A percentile compares a stretch with the other conserved stretches of the same genome.
These are phyloP conservation scores for Dynastes hyllus DNA, from an alignment of 2,888 invertebrate genomes.

Conservation along the genomic window DNA sequence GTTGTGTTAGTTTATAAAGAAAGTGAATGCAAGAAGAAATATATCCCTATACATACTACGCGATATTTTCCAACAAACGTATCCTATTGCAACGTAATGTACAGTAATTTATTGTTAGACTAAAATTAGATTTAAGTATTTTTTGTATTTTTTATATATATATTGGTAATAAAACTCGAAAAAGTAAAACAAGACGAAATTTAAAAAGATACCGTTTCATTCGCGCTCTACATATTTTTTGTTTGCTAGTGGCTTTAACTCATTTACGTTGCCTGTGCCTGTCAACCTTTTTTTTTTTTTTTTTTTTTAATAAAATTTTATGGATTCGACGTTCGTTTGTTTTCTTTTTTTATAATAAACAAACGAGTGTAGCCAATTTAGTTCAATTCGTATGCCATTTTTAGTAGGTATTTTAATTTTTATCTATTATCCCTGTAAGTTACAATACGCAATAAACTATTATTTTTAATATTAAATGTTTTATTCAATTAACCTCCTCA, in stretches of 20 bases:
- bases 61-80: neutral
- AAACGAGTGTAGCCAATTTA: neutral
- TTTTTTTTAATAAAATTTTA: neutral
- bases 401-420: constrained; percentile 26
- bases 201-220: neutral
- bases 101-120: constrained; percentile 57
- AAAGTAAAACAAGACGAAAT: neutral
- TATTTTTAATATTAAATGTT: constrained; percentile 4
- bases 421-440: constrained; percentile 19
- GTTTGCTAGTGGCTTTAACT: neutral
- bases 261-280: neutral
- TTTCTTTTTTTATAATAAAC: neutral
- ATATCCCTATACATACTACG: too few species aligned
- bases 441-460: constrained; percentile 38
- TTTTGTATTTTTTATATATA: constrained; percentile 31
- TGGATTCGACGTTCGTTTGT: neutral
- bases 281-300: neutral
- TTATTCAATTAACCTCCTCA: neutral
- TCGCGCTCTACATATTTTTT: neutral
- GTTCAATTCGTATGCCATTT: constrained; percentile 34
- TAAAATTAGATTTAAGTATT: constrained; percentile 37
- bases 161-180: neutral
- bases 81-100: constrained; percentile 52
- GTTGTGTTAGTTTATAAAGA: neutral
- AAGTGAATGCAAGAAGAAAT: neutral